Evolutionary conservation across 2,797 vertebrate genomes (phyloP), one percentile per base, ranked within the genome.

Genomic region (Eidolon dupreanum): DNA sequence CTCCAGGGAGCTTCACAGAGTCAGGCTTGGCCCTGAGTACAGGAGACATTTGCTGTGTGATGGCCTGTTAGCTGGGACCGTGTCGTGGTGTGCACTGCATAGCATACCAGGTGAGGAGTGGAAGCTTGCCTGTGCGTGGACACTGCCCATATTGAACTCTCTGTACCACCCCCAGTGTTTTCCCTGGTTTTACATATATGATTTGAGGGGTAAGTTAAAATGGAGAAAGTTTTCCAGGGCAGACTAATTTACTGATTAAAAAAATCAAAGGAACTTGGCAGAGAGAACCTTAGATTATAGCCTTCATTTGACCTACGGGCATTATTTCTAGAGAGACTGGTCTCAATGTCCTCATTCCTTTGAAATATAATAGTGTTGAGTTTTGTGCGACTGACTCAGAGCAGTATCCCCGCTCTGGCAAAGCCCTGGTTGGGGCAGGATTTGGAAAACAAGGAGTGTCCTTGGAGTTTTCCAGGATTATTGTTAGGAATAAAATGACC

Each of bases 401-500:
- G 57, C 77, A 63, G 2, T 57, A 61, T 59, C 68, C 57, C 59
- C 33, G 11, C 74, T 95, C n/a, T 17, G 61, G 77, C 66, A 85
- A 59, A 53, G 65, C 43, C 57, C 74, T 70, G 53, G 24, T 13
- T 31, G 92, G 79, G 77, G 81, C 49, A 94, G 66, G 53, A 46
- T 89, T 89, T 88, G 41, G 77, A 79, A 94, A 94, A 91, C 86
- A 93, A 71, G 89, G 49, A 89, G 51, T 41, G 49, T 63, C 59
- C 38, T 96, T 97, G 75, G 53, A 81, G 94, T 95, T 96, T 88
- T 96, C 79, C 77, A 85, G 89, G 88, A 92, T 82, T 88, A 75
- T 84, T 96, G 71, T 92, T 85, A 70, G 5, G 28, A 94, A 96
- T 90, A 97, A 97, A 96, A 95, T 94, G 95, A 88, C 96, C 79